These are phyloP conservation scores for Salminus brasiliensis DNA, from an alignment of 2,113 vertebrate species.

Conservation along the genomic window DNA sequence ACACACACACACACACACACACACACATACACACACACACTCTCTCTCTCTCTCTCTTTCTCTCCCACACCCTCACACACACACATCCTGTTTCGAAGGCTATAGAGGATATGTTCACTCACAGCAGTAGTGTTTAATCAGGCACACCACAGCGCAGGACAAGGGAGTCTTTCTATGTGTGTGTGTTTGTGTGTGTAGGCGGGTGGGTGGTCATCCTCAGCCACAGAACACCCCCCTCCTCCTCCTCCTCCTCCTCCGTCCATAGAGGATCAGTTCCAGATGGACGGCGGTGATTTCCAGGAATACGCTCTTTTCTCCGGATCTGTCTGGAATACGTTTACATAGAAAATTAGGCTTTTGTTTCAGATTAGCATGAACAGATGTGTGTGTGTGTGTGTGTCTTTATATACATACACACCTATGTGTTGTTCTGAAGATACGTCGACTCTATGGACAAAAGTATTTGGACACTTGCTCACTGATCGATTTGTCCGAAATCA, in stretches of 20 bases:
- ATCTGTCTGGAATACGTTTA: conserved; percentile 41
- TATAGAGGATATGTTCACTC: neutral
- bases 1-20: no score
- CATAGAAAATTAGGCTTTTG: conserved; percentile 43
- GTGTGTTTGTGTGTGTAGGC: neutral
- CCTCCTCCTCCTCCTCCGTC: no score
- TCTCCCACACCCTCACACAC: no score
- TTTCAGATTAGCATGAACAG: conserved; percentile 34
- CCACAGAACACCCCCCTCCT: conserved; percentile 27
- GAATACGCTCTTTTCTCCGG: conserved; percentile 55
- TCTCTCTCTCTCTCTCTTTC: no score
- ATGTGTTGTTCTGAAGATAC: neutral
- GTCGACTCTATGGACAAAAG: neutral
- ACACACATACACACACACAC: neutral
- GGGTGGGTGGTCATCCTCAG: conserved; percentile 19
- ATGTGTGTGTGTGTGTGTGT: conserved; percentile 23
- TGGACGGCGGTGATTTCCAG: conserved; percentile 63
- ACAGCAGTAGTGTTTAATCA: neutral
- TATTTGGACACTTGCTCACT: no score
- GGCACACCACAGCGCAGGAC: neutral
- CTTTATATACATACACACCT: neutral
- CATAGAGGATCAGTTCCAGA: conserved; percentile 73
- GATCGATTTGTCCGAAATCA: no score
- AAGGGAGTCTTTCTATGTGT: neutral
- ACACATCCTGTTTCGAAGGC: neutral